These are phyloP conservation scores for Ptychobarbus kaznakovi DNA, from an alignment of 2,797 vertebrate genomes.

Conservation along the genomic window DNA sequence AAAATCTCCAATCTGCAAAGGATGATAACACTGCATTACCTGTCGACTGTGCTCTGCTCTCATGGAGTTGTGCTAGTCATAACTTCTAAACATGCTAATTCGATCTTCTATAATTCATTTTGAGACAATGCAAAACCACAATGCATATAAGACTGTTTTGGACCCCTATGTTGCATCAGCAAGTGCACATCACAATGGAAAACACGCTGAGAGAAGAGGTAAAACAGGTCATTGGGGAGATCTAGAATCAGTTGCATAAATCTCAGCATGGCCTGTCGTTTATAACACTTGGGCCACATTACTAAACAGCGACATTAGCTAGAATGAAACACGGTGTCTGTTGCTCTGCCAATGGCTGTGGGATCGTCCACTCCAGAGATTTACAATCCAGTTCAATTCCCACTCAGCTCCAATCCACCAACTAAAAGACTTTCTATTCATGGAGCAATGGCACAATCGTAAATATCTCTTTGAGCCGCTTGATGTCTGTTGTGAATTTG, in stretches of 20 bases:
- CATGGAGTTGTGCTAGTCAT: not conserved
- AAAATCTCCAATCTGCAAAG: not conserved
- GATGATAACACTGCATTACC: not conserved
- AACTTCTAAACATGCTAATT: not conserved
- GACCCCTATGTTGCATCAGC: not conserved
- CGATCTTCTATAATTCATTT: not conserved
- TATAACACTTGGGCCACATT: constrained; percentile 39
- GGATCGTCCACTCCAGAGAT: constrained; percentile 37
- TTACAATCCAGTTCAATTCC: constrained; percentile 40
- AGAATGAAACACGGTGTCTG: constrained; percentile 37
- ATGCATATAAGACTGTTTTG: not conserved
- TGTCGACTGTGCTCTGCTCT: not conserved
- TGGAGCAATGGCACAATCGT: constrained; percentile 42
- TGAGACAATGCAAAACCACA: not conserved
- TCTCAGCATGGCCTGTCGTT: constrained; percentile 22
- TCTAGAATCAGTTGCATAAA: constrained; percentile 31
- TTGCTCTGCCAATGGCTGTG: constrained; percentile 39
- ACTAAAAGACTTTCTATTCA: constrained; percentile 46
- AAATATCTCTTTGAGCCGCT: constrained; percentile 54
- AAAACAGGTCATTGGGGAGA: constrained; percentile 26
- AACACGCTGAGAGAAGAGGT: not conserved
- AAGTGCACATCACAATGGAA: not conserved
- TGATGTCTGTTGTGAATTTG: constrained; percentile 52
- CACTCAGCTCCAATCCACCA: constrained; percentile 20
- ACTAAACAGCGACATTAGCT: constrained; percentile 40